Evolutionary conservation across 2,888 invertebrate genomes (phyloP).

Genomic region (Hylaea fasciaria): DNA sequence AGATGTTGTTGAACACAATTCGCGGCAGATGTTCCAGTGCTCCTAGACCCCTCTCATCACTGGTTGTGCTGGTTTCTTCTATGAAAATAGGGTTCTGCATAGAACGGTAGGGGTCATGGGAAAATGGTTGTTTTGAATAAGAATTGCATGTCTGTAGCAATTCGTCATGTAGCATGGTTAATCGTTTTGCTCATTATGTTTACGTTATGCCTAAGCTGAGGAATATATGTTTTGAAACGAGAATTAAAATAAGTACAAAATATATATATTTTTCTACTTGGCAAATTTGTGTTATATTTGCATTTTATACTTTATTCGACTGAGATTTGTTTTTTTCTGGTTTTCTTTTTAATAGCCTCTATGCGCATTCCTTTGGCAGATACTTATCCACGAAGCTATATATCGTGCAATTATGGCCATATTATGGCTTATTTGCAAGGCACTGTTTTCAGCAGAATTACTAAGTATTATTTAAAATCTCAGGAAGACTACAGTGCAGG

Average conservation of each 20-base stretch:
- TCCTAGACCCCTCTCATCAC: slow-evolving; percentile 45
- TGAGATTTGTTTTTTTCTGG: too few species aligned
- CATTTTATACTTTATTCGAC: too few species aligned
- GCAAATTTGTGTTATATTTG: too few species aligned
- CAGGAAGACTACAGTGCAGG: too few species aligned
- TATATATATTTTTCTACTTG: too few species aligned
- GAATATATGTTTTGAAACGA: slow-evolving; percentile 1
- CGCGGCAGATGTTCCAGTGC: slow-evolving; percentile 59
- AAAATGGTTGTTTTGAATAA: slow-evolving; percentile 70
- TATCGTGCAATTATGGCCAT: too few species aligned
- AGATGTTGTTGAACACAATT: slow-evolving; percentile 69
- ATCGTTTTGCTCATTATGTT: slow-evolving; percentile 72
- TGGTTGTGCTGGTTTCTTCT: neutral
- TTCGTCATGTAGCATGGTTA: slow-evolving; percentile 68
- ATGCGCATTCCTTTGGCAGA: too few species aligned
- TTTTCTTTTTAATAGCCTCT: too few species aligned
- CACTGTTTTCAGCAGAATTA: too few species aligned
- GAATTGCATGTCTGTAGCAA: slow-evolving; percentile 60
- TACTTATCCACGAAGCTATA: too few species aligned
- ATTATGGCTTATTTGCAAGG: too few species aligned
- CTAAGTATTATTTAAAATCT: too few species aligned
- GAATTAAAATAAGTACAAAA: neutral
- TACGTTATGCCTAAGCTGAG: slow-evolving; percentile 2
- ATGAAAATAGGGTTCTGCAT: slow-evolving; percentile 12
- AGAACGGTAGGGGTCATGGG: slow-evolving; percentile 45